Conservation (phyloP, 2,888 invertebrate species). For the Callyntrura guangdongensis region DNA sequence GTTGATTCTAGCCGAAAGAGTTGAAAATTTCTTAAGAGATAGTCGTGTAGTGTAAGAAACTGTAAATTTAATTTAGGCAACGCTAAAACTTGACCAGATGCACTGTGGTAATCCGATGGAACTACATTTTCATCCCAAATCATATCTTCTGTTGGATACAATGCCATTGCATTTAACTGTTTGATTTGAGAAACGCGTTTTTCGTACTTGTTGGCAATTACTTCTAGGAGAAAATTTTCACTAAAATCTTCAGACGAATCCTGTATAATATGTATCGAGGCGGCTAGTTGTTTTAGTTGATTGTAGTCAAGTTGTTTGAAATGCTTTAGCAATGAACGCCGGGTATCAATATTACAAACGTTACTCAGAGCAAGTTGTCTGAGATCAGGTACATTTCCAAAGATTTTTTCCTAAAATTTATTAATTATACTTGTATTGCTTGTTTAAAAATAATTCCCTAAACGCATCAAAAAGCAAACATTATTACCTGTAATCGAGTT, state of each 20-base stretch:
- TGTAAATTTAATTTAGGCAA: conserved; percentile 99
- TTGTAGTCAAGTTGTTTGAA: conserved; percentile 88
- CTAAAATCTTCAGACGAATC: conserved; percentile 90
- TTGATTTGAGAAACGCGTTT: conserved; percentile 96
- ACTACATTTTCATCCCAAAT: conserved; percentile 99
- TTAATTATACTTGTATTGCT: too few species aligned
- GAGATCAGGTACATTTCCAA: conserved; percentile 95
- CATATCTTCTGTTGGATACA: conserved; percentile 99
- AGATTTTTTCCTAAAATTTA: conserved; percentile 95
- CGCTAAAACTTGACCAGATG: conserved; percentile 96
- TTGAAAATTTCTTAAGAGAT: conserved; percentile 98
- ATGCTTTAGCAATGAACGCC: conserved; percentile 93
- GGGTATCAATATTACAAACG: conserved; percentile 97
- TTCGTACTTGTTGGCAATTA: conserved; percentile 96
- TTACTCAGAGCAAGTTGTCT: conserved; percentile 95
- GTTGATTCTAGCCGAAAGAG: conserved; percentile 99
- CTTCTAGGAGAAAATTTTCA: conserved; percentile 93
- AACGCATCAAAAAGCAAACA: too few species aligned
- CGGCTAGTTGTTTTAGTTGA: conserved; percentile 94
- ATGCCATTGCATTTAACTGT: conserved; percentile 98
- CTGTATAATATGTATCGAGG: conserved; percentile 95
- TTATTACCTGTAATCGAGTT: conserved; percentile 92
- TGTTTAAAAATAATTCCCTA: too few species aligned
- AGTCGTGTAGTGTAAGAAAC: conserved; percentile 99
- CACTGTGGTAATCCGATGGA: conserved; percentile 98